Evolutionary conservation across 2,888 invertebrate species (phyloP), one percentile per base, ranked within the genome.

Genomic region (Rosalia funebris): DNA sequence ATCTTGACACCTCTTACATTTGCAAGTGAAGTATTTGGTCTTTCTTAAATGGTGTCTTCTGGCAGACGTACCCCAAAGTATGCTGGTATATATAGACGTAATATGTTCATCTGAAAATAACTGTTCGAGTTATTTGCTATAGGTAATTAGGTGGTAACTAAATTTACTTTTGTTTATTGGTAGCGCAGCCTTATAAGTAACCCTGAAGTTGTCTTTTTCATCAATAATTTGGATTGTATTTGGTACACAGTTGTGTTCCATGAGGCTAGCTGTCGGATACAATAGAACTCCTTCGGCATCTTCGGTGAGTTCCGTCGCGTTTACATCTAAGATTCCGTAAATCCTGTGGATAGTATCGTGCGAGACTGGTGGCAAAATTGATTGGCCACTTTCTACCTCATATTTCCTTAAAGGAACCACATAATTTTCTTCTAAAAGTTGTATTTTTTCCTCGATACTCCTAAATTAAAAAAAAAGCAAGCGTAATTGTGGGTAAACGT

Each of bases 271-370:
- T 53, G 84, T 85, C 0, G 88, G 84, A 76, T 88, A 92, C 57
- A 92, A 77, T 46, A 86, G 89, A 14, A 66, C 63, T 11, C 68
- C 64, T 44, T 72, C 71, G 3, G 65, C 81, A 0, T 89, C 86
- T 81, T 90, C 88, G 9, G 84, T 79, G 20, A 91, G 87, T 79
- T 92, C 91, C 74, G 91, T 82, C 4, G 89, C 89, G 67, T 93
- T 92, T 1, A 91, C 90, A 69, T 93, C 92, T 36, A 92, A 87
- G 45, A 92, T 86, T 1, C 91, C 92, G 69, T 91, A 91, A 57
- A 92, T 85, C 71, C 83, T 86, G 59, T 90, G 90, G 16, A 93
- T 80, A 1, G 88, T 63, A 41, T 84, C 82, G 4, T 81, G 66
- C 0, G 85, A 84, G 32, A 83, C 79, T 25, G 84, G 81, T 1